A percentile compares a stretch with the other conserved stretches of the same genome.
phyloP scores from a whole-genome alignment of 2,888 invertebrate species.

The Aspidapion aeneum region DNA sequence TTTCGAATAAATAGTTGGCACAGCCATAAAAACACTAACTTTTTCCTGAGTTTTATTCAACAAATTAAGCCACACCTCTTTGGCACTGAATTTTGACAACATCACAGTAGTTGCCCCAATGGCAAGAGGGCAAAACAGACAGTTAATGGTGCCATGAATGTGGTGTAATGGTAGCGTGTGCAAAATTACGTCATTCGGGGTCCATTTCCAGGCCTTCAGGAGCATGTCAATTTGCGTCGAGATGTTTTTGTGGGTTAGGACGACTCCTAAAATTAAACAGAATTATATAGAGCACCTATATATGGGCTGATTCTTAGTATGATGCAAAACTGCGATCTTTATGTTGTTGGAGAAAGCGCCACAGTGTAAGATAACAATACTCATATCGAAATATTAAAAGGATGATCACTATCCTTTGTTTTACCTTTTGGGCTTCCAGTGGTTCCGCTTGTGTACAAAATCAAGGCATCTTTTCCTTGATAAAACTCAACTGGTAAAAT shows the following conservation, averaged over 20 bases:
- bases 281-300: too few relatives aligned
- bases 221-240: constrained; percentile 65
- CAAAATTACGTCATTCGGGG: constrained; percentile 66
- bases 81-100: constrained; percentile 64
- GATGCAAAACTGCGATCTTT: too few relatives aligned
- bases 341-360: too few relatives aligned
- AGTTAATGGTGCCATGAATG: constrained; percentile 82
- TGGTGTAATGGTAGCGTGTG: constrained; percentile 82
- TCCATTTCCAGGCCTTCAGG: constrained; percentile 70
- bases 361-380: too few relatives aligned
- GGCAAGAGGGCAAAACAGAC: constrained; percentile 69
- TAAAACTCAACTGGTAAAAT: constrained; percentile 57
- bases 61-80: constrained; percentile 67
- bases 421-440: constrained; percentile 76
- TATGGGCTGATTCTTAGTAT: too few relatives aligned
- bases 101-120: constrained; percentile 72
- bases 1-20: constrained; percentile 82
- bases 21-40: constrained; percentile 83
- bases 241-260: constrained; percentile 70
- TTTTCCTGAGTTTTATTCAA: constrained; percentile 61
- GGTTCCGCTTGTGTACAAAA: constrained; percentile 86
- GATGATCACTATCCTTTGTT: too few relatives aligned
- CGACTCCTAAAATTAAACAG: constrained; percentile 56
- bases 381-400: too few relatives aligned
- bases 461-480: constrained; percentile 64